phyloP scores from a whole-genome alignment of 2,797 vertebrate genomes.

The Artibeus lituratus region DNA sequence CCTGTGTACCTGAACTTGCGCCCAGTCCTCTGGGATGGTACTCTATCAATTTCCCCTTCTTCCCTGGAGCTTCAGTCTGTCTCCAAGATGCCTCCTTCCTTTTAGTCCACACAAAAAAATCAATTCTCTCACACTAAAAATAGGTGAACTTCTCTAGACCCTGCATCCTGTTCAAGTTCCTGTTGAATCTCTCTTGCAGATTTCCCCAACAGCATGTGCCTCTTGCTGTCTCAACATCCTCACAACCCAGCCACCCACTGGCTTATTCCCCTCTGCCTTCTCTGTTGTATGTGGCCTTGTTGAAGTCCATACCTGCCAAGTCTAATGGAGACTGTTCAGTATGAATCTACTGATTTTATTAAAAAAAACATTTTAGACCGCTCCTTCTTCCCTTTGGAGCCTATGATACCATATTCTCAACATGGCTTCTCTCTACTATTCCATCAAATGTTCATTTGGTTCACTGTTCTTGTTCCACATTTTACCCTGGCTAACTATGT shows the following conservation, averaged over 20 bases:
- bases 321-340: not conserved
- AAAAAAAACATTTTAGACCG: not conserved
- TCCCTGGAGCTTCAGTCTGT: not conserved
- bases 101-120: not conserved
- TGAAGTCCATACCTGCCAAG: not conserved
- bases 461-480: not conserved
- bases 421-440: not conserved
- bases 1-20: not conserved
- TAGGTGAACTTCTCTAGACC: constrained; percentile 14
- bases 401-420: not conserved
- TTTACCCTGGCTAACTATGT: not conserved
- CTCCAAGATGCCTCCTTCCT: not conserved
- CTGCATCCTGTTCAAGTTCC: not conserved
- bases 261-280: not conserved
- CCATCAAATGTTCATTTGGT: not conserved
- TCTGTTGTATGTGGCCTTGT: not conserved
- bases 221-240: not conserved
- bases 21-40: not conserved
- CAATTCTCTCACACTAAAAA: constrained; percentile 11
- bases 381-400: not conserved
- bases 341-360: not conserved
- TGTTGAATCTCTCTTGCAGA: not conserved
- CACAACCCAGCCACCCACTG: not conserved
- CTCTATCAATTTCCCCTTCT: not conserved
- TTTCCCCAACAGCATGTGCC: not conserved